phyloP scores from a whole-genome alignment of 2,888 invertebrate genomes.

The Microctonus brassicae region DNA sequence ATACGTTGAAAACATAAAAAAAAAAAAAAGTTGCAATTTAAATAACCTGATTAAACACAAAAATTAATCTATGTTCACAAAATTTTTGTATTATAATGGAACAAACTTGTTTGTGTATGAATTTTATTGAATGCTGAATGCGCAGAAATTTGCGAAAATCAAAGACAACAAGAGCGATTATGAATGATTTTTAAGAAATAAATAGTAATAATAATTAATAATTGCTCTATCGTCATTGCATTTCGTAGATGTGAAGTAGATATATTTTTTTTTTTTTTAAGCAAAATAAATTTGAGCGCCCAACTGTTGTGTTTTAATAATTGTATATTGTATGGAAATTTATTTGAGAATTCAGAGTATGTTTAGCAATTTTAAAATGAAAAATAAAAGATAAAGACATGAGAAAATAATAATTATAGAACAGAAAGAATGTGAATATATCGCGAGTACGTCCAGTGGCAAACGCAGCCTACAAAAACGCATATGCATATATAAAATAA shows the following conservation, averaged over 20 bases:
- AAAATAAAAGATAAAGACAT: neutral
- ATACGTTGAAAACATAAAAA: too few species aligned
- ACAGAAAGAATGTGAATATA: constrained; percentile 20
- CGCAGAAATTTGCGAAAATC: neutral
- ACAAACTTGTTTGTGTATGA: constrained; percentile 1
- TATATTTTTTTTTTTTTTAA: constrained; percentile 28
- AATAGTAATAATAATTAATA: neutral
- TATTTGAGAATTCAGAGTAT: neutral
- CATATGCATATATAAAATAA: constrained; percentile 29
- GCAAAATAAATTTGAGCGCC: neutral
- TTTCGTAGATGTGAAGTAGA: constrained; percentile 20
- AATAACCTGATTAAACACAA: neutral
- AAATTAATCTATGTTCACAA: neutral
- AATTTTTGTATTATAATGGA: neutral
- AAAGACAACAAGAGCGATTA: too few species aligned
- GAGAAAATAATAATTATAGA: neutral
- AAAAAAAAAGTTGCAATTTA: neutral
- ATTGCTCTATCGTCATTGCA: constrained; percentile 20
- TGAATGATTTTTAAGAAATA: neutral
- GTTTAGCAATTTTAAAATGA: neutral
- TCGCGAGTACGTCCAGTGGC: constrained; percentile 36
- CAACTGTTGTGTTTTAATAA: constrained; percentile 34
- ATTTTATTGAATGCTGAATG: neutral
- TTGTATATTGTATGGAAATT: constrained; percentile 35
- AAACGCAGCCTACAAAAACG: constrained; percentile 30